Evolutionary conservation across 53 echinoderm and acorn worm genomes (phyloP).

Genomic region (Glandiceps talaboti): DNA sequence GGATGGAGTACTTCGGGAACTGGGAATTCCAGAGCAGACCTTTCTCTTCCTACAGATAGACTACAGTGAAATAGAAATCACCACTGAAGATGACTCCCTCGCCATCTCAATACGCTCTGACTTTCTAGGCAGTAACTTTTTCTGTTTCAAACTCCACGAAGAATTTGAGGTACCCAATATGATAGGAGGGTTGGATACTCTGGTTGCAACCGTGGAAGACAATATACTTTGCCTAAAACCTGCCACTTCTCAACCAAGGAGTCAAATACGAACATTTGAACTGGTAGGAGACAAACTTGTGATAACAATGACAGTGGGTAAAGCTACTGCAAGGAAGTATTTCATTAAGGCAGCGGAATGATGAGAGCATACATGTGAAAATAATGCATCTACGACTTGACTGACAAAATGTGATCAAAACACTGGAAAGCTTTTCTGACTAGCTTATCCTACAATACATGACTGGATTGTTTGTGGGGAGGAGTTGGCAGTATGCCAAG

Average conservation of each 20-base stretch:
- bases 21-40: not conserved
- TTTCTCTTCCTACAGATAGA: not conserved
- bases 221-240: not conserved
- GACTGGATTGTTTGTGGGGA: no score
- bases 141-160: not conserved
- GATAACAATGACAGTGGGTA: not conserved
- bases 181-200: not conserved
- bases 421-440: no score
- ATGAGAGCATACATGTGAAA: no score
- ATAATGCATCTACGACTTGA: no score
- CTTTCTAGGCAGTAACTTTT: not conserved
- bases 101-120: not conserved
- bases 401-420: no score
- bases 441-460: no score
- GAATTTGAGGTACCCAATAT: not conserved
- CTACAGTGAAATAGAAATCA: not conserved
- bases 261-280: not conserved
- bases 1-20: not conserved
- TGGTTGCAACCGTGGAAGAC: not conserved
- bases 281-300: not conserved
- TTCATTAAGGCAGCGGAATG: not conserved
- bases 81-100: not conserved
- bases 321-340: not conserved
- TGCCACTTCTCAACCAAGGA: not conserved
- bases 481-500: no score